These are phyloP conservation scores for Saturnia pavonia DNA, from an alignment of 2,888 invertebrate genomes.

Conservation along the genomic window DNA sequence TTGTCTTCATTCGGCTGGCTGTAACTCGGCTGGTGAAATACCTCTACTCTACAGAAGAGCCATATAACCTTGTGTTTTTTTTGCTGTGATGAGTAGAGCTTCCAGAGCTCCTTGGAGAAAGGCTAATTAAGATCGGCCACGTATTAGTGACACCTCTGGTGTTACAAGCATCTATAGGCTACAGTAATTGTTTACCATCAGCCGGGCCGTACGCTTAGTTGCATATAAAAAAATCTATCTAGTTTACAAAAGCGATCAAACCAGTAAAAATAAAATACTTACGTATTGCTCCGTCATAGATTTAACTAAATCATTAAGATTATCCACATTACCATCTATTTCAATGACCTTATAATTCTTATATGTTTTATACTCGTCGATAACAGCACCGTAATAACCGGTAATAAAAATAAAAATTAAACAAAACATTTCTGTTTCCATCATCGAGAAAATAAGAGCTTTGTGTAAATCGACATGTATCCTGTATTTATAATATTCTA, in stretches of 20 bases:
- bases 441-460: neutral
- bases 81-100: no score
- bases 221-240: no score
- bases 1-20: no score
- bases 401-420: slow-evolving; percentile 9
- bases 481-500: slow-evolving; percentile 9
- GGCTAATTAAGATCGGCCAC: no score
- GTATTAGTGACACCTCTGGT: no score
- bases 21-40: no score
- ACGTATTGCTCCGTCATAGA: slow-evolving; percentile 39
- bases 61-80: no score
- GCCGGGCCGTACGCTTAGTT: no score
- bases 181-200: no score
- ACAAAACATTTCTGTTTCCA: slow-evolving; percentile 10
- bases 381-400: neutral
- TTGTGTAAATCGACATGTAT: neutral
- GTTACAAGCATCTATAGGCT: no score
- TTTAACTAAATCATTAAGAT: slow-evolving; percentile 28
- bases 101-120: no score
- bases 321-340: slow-evolving; percentile 33
- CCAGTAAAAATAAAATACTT: slow-evolving; percentile 32
- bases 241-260: neutral
- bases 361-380: slow-evolving; percentile 36
- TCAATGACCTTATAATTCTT: slow-evolving; percentile 37
- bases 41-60: no score